A percentile compares a stretch with the other conserved stretches of the same genome.
These are phyloP conservation scores for Chamaea fasciata DNA, from an alignment of 2,113 vertebrate species.

Conservation along the genomic window DNA sequence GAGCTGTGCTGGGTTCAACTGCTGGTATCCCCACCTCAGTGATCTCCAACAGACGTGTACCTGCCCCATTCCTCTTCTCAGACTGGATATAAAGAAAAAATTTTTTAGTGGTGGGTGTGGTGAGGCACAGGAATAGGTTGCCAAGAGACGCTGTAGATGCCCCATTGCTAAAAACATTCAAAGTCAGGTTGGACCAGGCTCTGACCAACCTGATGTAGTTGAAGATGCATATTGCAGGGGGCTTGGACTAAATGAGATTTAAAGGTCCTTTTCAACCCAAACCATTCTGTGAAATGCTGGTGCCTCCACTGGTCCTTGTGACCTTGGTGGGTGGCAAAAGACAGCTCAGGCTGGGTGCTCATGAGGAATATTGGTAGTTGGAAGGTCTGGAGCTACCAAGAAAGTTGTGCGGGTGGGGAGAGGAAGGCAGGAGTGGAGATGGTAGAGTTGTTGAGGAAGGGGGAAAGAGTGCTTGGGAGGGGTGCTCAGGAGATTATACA, in stretches of 20 bases:
- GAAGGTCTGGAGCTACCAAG: neutral
- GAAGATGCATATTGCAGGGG: neutral
- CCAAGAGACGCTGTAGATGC: neutral
- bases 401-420: neutral
- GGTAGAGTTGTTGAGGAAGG: neutral
- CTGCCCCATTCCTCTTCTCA: neutral
- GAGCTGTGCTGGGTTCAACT: neutral
- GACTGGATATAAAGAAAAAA: neutral
- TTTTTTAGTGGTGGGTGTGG: rapidly evolving
- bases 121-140: neutral
- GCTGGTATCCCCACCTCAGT: neutral
- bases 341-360: neutral
- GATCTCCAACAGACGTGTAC: rapidly evolving
- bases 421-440: neutral
- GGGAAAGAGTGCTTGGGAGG: neutral
- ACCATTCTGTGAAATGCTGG: neutral
- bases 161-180: neutral
- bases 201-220: neutral
- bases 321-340: neutral
- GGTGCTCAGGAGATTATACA: neutral
- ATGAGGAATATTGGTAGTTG: neutral
- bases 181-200: neutral
- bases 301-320: neutral
- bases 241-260: neutral
- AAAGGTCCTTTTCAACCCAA: neutral